A percentile compares a stretch with the other conserved stretches of the same genome.
Evolutionary conservation across 2,888 invertebrate species (phyloP).

Genomic region (Habroteleia sp.): DNA sequence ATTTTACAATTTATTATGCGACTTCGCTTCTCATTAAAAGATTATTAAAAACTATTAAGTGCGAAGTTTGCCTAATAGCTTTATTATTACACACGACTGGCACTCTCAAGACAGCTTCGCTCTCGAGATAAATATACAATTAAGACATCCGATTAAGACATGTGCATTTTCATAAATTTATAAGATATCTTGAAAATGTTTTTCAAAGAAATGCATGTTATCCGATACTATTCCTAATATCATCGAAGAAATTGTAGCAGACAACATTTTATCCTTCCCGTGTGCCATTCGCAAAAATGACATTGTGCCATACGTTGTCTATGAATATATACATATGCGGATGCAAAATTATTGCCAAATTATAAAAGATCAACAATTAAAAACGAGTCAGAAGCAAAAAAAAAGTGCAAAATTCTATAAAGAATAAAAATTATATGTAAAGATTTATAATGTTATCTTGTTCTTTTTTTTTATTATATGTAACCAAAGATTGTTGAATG

Average conservation of each 20-base stretch:
- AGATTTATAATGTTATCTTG: no score
- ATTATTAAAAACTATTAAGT: no score
- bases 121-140: no score
- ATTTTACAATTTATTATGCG: no score
- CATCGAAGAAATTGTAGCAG: not conserved
- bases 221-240: not conserved
- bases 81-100: no score
- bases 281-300: slow-evolving; percentile 9
- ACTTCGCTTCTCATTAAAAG: no score
- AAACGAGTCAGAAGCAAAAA: slow-evolving; percentile 5
- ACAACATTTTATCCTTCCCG: slow-evolving; percentile 3
- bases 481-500: no score
- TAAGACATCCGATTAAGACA: no score
- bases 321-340: slow-evolving; percentile 2
- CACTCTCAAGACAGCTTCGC: no score
- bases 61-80: no score
- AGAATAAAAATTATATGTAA: no score
- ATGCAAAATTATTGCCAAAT: slow-evolving; percentile 18
- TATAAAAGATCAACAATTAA: slow-evolving; percentile 1
- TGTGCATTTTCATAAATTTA: slow-evolving; percentile 7
- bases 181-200: slow-evolving; percentile 6
- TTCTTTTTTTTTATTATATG: no score
- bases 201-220: slow-evolving; percentile 10
- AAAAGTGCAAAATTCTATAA: slow-evolving; percentile 14
- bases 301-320: slow-evolving; percentile 4